Percentiles rank a stretch among this genome's conserved stretches.
Evolutionary conservation across 37 sponge, comb jelly and placozoan species (phyloP).

Genomic region (Ianthella basta): DNA sequence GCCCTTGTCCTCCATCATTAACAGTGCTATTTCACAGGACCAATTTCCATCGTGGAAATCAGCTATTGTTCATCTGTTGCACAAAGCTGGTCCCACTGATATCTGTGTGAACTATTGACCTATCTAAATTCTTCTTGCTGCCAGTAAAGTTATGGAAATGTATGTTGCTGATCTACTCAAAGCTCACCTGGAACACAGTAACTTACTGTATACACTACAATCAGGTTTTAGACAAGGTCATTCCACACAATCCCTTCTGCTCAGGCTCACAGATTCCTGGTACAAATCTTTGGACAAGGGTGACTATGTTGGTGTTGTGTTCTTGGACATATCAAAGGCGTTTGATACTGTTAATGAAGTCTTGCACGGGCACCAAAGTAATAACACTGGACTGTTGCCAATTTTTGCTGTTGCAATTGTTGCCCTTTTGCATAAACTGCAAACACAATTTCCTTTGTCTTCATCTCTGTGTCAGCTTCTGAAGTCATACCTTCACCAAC

Average conservation of each 20-base stretch:
- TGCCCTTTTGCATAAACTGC: background rate
- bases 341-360: constrained; percentile 8
- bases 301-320: constrained; percentile 8
- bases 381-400: no score
- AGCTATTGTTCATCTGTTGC: constrained; percentile 27
- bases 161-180: constrained; percentile 8
- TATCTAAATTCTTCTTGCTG: constrained; percentile 24
- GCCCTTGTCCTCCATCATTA: constrained; percentile 21
- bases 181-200: constrained; percentile 2
- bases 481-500: constrained; percentile 9
- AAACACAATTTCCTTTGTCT: background rate
- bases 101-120: constrained; percentile 15
- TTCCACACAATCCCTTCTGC: constrained; percentile 16
- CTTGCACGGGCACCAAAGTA: no score
- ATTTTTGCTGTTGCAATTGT: no score
- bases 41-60: constrained; percentile 27
- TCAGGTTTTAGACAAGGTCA: constrained; percentile 30
- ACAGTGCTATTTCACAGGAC: constrained; percentile 16
- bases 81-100: constrained; percentile 9
- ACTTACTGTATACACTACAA: constrained; percentile 11
- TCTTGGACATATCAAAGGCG: constrained; percentile 22
- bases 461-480: constrained; percentile 18
- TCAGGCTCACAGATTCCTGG: constrained; percentile 5
- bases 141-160: constrained; percentile 26
- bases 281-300: constrained; percentile 27